Base-by-base conservation (phyloP, 1,140 invertebrate genomes). In the Drusus annulatus region DNA sequence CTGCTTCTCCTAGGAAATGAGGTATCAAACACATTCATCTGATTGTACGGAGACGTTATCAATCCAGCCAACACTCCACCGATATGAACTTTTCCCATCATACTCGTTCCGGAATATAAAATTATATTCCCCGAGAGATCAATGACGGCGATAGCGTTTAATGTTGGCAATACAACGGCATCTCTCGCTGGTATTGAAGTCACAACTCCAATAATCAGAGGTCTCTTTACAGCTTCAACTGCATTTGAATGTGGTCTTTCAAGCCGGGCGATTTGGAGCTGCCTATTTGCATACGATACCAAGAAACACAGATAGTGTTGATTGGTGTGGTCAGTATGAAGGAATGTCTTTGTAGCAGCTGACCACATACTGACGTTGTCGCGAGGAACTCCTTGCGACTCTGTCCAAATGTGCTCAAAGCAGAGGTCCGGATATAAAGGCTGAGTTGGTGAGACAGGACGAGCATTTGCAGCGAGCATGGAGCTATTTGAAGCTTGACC, bases 371-470 rank as follows among this genome's bases (percentile, higher is more conserved):
- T 89, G 0, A 89, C 86, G 19, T 79, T 86, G 87, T 89, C 92
- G 85, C 91, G 88, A 36, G 89, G 84, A 65, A 90, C 86, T n/a
- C 88, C 89, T 56, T 90, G 89, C 80, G 89, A 93, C 85, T 98
- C 96, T 0, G 94, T 95, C 96, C 96, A 98, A 17, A 97, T 89
- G 84, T 96, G 94, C 85, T 98, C 96, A 19, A 98, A 89, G 86
- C 96, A 97, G 68, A 97, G 90, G 83, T 96, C 94, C 1, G 96
- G 96, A 79, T 93, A 94, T 16, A 97, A 88, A 4, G 95, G 95
- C 83, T 95, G 92, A 3, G 93, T 91, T 50, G 92, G 90, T 71
- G 88, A 87, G 0, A 83, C 76, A 23, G 88, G 88, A 3, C 82
- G 77, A 45, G 85, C 76, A 2, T 86, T 86, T 23, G 85, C 86